Percentiles rank a stretch among this genome's conserved stretches.
phyloP scores from a whole-genome alignment of 2,888 invertebrate genomes.

The Pyrochroa serraticornis region DNA sequence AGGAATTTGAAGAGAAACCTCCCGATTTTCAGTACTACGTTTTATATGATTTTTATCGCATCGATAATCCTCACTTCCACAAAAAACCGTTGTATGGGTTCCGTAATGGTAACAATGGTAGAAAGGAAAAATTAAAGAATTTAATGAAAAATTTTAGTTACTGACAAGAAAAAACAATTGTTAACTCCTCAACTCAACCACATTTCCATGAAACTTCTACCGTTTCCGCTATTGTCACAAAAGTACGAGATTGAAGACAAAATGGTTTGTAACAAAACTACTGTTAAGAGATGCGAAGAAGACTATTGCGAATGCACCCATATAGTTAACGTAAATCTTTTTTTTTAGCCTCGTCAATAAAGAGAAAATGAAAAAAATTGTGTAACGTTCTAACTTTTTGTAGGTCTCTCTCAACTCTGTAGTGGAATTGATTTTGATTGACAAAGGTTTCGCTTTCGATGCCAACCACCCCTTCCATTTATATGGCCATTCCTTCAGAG shows the following conservation, averaged over 20 bases:
- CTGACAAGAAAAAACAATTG: constrained; percentile 63
- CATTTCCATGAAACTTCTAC: constrained; percentile 79
- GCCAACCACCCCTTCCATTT: constrained; percentile 90
- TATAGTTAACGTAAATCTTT: constrained; percentile 64
- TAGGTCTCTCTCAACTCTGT: constrained; percentile 72
- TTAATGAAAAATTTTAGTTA: constrained; percentile 59
- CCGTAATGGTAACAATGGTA: constrained; percentile 65
- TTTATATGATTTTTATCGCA: constrained; percentile 85
- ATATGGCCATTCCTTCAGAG: constrained; percentile 85
- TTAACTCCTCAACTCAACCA: constrained; percentile 89
- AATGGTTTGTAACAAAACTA: constrained; percentile 78
- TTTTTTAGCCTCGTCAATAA: too few relatives aligned
- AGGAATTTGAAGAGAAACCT: constrained; percentile 63
- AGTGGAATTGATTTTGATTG: constrained; percentile 84
- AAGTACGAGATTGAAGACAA: constrained; percentile 66
- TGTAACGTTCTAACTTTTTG: constrained; percentile 7
- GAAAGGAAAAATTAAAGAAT: background rate
- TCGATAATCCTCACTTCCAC: constrained; percentile 83
- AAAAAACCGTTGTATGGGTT: constrained; percentile 75
- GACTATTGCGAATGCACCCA: constrained; percentile 86
- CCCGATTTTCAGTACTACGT: constrained; percentile 84
- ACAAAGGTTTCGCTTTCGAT: constrained; percentile 81
- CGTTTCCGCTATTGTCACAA: constrained; percentile 74
- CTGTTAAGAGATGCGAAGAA: constrained; percentile 69
- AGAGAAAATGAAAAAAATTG: background rate